A percentile compares a stretch with the other conserved stretches of the same genome.
Evolutionary conservation across 2,888 invertebrate genomes (phyloP).

Genomic region (Aphodius granarius): DNA sequence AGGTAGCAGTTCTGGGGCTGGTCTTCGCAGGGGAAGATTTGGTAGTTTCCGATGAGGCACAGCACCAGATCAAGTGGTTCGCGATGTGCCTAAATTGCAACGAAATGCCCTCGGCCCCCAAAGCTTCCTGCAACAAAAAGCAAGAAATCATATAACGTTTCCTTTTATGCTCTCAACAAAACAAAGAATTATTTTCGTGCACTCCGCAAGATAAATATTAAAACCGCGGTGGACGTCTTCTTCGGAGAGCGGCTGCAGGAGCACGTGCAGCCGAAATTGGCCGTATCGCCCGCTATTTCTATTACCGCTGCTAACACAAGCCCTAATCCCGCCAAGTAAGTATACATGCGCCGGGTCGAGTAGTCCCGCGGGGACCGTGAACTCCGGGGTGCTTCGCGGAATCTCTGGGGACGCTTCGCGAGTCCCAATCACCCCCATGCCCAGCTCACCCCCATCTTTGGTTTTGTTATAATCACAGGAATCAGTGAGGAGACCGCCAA

Average conservation of each 20-base stretch:
- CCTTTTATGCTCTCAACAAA: neutral
- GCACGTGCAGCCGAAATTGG: neutral
- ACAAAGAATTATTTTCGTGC: neutral
- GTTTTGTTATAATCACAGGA: neutral
- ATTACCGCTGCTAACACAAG: neutral
- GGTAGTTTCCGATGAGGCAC: slow-evolving; percentile 46
- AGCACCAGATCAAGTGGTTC: slow-evolving; percentile 76
- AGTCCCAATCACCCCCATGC: neutral
- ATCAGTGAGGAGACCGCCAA: neutral
- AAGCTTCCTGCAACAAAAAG: slow-evolving; percentile 62
- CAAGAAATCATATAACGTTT: slow-evolving; percentile 1
- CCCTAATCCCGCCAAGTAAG: neutral
- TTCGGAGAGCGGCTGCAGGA: neutral
- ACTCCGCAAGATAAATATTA: neutral
- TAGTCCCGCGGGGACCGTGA: neutral
- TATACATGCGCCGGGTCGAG: neutral
- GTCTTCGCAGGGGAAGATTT: slow-evolving; percentile 58
- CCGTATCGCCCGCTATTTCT: neutral
- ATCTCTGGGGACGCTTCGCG: neutral
- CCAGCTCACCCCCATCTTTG: neutral
- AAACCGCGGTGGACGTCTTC: neutral
- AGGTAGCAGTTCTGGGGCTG: slow-evolving; percentile 48
- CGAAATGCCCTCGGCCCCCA: slow-evolving; percentile 83
- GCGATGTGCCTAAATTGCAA: slow-evolving; percentile 86
- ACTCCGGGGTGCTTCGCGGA: neutral